These are phyloP conservation scores for Agonopterix subpropinquella DNA, from an alignment of 2,888 invertebrate genomes.

Conservation along the genomic window DNA sequence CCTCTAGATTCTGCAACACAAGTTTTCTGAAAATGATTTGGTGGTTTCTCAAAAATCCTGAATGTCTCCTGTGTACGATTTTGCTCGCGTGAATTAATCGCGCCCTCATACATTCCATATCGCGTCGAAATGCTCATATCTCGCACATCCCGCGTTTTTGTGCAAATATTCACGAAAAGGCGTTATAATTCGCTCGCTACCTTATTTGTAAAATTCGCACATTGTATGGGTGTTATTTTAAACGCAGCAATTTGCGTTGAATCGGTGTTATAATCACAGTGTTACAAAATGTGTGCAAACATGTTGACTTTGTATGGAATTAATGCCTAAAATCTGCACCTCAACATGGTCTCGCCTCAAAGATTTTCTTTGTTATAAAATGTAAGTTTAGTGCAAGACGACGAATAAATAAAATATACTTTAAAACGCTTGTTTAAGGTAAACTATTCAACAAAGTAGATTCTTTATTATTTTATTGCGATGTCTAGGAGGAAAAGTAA, in stretches of 20 bases:
- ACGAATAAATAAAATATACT: constrained; percentile 20
- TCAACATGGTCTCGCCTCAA: not conserved
- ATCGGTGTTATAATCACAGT: too few relatives aligned
- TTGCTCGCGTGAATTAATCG: constrained; percentile 63
- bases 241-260: too few relatives aligned
- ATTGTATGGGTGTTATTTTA: too few relatives aligned
- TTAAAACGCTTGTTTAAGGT: constrained; percentile 21
- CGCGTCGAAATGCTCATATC: constrained; percentile 30
- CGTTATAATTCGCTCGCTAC: constrained; percentile 38
- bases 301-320: not conserved
- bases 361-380: not conserved
- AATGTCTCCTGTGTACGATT: constrained; percentile 25
- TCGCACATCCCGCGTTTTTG: constrained; percentile 34
- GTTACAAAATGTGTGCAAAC: not conserved
- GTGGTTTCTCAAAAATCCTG: too few relatives aligned
- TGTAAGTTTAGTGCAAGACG: not conserved
- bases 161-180: constrained; percentile 25
- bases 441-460: constrained; percentile 27
- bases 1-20: not conserved
- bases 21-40: not conserved
- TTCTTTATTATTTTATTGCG: constrained; percentile 47
- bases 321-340: not conserved
- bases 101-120: constrained; percentile 49
- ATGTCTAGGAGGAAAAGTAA: constrained; percentile 36
- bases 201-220: not conserved